Base-by-base conservation (phyloP, 1,140 invertebrate species). In the Carcinoscorpius rotundicauda region DNA sequence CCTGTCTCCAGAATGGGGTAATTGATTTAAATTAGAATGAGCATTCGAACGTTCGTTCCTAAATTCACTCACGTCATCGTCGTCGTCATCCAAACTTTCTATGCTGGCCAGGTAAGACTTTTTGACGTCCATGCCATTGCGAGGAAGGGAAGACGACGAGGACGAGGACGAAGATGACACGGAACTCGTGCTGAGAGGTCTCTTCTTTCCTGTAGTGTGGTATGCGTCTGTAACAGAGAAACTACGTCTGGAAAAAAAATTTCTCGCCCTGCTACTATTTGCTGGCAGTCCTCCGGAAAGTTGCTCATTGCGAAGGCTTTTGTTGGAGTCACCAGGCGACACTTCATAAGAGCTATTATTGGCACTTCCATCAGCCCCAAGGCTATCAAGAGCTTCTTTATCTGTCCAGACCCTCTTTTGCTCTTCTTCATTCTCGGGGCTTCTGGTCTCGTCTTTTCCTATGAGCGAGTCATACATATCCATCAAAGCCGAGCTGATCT, bases 131-230 rank as follows among this genome's bases (percentile, higher is more conserved):
- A 67, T 61, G 9, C 68, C 58, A 6, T 71, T 71, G 8, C 65
- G 60, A 6, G 72, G 72, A n/a, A 72, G 73, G 5, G 76, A 78
- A 49, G 81, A 79, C 1, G 76, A 78, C 6, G 75, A 77, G 1
- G 87, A 88, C 3, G 75, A 77, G 1, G 87, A 88, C 3, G 87
- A 88, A 3, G 88, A 90, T 3, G 86, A 84, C 62, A 87, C 88
- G 57, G 87, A 90, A 76, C 87, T 89, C 71, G 88, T 86, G 53
- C 88, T 91, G 29, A 88, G 74, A 11, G 87, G 87, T 67, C 87
- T 66, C 66, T 75, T 77, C 68, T 75, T 76, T 52, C 70, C 72
- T 60, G 65, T 68, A 49, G 72, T 68, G 55, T 58, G 61, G 52
- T 10, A 49, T 49, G 51, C 52, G 51, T 62, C 56, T 10, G 65